phyloP scores from a whole-genome alignment of 2,797 vertebrate genomes.

The Hozukius guyotensis region DNA sequence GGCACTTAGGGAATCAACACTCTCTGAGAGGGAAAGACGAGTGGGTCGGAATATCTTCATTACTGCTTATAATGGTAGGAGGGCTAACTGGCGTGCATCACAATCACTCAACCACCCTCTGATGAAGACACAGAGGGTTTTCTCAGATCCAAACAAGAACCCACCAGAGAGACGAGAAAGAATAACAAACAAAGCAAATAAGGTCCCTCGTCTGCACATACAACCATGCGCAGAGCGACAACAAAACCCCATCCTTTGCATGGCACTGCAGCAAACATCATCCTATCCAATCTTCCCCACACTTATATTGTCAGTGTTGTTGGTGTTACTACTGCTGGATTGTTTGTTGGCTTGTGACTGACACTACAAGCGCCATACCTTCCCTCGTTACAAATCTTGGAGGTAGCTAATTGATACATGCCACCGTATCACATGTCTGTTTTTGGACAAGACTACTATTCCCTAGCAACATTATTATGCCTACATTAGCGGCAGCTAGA shows the following conservation, averaged over 20 bases:
- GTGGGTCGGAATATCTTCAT: conserved; percentile 65
- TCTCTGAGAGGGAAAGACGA: conserved; percentile 30
- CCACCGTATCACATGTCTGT: background rate
- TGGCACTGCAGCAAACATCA: conserved; percentile 43
- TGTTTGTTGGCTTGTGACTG: conserved; percentile 45
- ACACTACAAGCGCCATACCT: conserved; percentile 23
- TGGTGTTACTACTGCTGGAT: conserved; percentile 16
- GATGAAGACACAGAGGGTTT: conserved; percentile 66
- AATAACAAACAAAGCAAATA: conserved; percentile 70
- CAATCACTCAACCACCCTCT: conserved; percentile 56
- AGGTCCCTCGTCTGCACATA: conserved; percentile 57
- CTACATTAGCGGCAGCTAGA: rapidly evolving
- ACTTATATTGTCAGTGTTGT: conserved; percentile 20
- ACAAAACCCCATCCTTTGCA: conserved; percentile 35
- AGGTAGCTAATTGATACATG: conserved; percentile 56
- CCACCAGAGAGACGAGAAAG: conserved; percentile 52
- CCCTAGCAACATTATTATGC: background rate
- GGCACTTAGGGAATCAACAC: conserved; percentile 46
- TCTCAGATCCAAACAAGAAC: conserved; percentile 64
- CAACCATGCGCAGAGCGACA: conserved; percentile 37
- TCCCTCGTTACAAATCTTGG: conserved; percentile 15
- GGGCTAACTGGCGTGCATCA: conserved; percentile 56
- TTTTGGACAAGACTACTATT: conserved; percentile 12
- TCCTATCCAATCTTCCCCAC: conserved; percentile 34
- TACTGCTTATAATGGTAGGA: conserved; percentile 51